Evolutionary conservation across 1,140 invertebrate species (phyloP).

Genomic region (Tetragonula clypearis): DNA sequence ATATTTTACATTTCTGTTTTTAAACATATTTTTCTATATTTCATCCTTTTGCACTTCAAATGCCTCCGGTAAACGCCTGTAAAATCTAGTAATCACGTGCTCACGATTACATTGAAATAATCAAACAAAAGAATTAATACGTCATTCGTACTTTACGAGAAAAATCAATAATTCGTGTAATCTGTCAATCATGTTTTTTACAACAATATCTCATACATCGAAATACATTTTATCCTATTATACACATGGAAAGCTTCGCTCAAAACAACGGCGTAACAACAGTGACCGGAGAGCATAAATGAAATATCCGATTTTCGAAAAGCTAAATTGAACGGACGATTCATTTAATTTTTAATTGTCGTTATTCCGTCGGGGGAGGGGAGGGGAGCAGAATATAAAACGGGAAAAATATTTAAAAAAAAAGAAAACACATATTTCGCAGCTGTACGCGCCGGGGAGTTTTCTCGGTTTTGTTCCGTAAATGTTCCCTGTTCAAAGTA

Average conservation of each 20-base stretch:
- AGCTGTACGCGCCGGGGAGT: too few relatives aligned
- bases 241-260: background rate
- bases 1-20: too few relatives aligned
- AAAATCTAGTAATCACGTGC: too few relatives aligned
- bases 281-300: background rate
- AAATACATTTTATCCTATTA: background rate
- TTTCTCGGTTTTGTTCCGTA: background rate
- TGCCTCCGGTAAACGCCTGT: too few relatives aligned
- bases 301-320: background rate
- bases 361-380: background rate
- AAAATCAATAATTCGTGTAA: background rate
- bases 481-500: constrained; percentile 23
- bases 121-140: too few relatives aligned
- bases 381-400: background rate
- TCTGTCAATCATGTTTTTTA: background rate
- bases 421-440: too few relatives aligned
- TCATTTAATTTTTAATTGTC: constrained; percentile 8
- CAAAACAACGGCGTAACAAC: background rate
- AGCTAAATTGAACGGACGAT: background rate
- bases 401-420: too few relatives aligned
- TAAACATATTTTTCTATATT: too few relatives aligned
- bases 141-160: too few relatives aligned
- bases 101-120: too few relatives aligned
- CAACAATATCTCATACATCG: background rate
- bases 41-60: too few relatives aligned